Percentiles rank a stretch among this genome's conserved stretches.
phyloP scores from a whole-genome alignment of 2,113 vertebrate genomes.

The Nycticorax nycticorax region DNA sequence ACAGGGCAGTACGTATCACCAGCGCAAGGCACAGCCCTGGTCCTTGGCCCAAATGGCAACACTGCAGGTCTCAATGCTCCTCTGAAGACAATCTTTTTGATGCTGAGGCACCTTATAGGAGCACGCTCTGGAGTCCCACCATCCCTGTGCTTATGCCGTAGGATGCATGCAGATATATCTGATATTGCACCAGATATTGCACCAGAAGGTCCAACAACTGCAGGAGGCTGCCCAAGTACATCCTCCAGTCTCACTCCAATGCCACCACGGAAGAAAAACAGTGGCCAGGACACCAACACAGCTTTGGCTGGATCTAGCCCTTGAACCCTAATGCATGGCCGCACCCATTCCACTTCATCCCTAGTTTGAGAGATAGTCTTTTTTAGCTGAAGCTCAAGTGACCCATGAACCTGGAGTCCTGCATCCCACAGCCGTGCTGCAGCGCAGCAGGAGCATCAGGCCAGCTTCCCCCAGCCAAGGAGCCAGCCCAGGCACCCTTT shows the following conservation, averaged over 20 bases:
- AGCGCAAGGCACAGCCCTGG: not conserved
- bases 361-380: not conserved
- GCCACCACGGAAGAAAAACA: not conserved
- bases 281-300: not conserved
- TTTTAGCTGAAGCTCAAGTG: not conserved
- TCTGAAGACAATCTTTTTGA: not conserved
- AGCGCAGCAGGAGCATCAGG: not conserved
- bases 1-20: not conserved
- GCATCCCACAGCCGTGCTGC: not conserved
- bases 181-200: too few species aligned
- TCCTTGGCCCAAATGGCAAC: not conserved
- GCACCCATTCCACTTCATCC: not conserved
- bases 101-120: not conserved
- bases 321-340: accelerated
- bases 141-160: accelerated
- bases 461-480: not conserved
- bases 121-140: accelerated
- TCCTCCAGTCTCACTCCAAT: not conserved
- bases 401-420: not conserved
- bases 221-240: not conserved
- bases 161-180: not conserved
- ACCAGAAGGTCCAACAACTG: not conserved
- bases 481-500: not conserved
- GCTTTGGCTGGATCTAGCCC: not conserved
- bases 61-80: not conserved